Evolutionary conservation across 2,888 invertebrate genomes (phyloP), one percentile per base, ranked within the genome.

Genomic region (Bombylius major): DNA sequence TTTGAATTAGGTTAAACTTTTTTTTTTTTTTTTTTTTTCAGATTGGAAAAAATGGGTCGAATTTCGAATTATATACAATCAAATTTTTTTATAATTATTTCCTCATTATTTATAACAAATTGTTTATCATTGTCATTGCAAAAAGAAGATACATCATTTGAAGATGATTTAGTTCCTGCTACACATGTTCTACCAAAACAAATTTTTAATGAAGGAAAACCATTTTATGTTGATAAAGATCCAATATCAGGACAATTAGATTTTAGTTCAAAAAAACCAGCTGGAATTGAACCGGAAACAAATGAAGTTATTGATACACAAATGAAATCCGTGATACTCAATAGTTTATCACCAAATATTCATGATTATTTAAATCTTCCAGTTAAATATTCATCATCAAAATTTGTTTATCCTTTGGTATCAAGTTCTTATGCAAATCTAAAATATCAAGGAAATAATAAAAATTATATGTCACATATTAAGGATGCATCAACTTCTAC

Each of bases 381-480:
- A 0, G 81, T 82, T 0, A 82, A 82, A 62, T 84, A 84, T 63
- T 82, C 82, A 12, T 80, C 82, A 1, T 81, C 82, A 39, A 84
- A 83, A 66, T 84, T 83, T 61, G 82, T 82, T 2, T 82, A 82
- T 67, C 85, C 85, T 0, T 65, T 86, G 53, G 84, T 86, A 54
- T 84, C 84, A 1, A 84, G 79, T 64, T 84, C 84, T 3, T 86
- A 86, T 66, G 84, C 85, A 1, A 85, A 84, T 64, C 78, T 84
- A 0, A 86, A 85, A 67, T 80, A 84, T 34, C 85, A 85, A 66
- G 84, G 84, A 50, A 79, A 78, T 65, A 78, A 75, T 61, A 68
- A 78, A 53, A 78, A 79, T 61, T 79, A 76, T 59, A 67, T 70
- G 23, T 70, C 73, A 8, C 77, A 77, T 62, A 76, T 77, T 58